These are phyloP conservation scores for Betta splendens DNA, from an alignment of 2,797 vertebrate genomes.

Conservation along the genomic window DNA sequence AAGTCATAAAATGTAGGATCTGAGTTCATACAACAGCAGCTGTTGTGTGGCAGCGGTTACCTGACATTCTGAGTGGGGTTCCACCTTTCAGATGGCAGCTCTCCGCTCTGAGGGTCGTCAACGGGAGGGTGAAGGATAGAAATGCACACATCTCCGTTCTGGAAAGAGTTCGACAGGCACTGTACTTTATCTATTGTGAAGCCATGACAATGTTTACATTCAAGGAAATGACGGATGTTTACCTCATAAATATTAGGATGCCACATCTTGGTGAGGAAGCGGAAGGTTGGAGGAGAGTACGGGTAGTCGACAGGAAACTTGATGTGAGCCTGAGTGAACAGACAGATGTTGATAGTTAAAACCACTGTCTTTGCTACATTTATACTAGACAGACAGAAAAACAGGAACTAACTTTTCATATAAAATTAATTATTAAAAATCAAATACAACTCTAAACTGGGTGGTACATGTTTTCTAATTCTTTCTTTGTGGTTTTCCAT, in stretches of 20 bases:
- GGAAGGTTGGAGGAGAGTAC: constrained; percentile 98
- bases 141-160: constrained; percentile 99
- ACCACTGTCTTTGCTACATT: neutral
- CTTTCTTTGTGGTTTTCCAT: neutral
- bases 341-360: constrained; percentile 27
- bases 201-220: neutral
- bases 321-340: constrained; percentile 91
- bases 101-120: constrained; percentile 97
- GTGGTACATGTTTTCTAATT: neutral
- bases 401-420: neutral
- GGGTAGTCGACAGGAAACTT: constrained; percentile 99
- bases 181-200: neutral
- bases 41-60: constrained; percentile 65
- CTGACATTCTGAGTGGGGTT: constrained; percentile 99
- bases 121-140: constrained; percentile 98
- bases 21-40: neutral
- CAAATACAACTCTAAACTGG: neutral
- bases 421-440: neutral
- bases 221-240: constrained; percentile 36
- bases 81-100: constrained; percentile 97
- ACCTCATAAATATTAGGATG: constrained; percentile 99
- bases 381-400: neutral
- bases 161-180: constrained; percentile 25
- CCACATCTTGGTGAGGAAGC: constrained; percentile 99
- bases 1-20: neutral